Conservation (phyloP, 2,888 invertebrate species). For the Onthophagus sagittarius region DNA sequence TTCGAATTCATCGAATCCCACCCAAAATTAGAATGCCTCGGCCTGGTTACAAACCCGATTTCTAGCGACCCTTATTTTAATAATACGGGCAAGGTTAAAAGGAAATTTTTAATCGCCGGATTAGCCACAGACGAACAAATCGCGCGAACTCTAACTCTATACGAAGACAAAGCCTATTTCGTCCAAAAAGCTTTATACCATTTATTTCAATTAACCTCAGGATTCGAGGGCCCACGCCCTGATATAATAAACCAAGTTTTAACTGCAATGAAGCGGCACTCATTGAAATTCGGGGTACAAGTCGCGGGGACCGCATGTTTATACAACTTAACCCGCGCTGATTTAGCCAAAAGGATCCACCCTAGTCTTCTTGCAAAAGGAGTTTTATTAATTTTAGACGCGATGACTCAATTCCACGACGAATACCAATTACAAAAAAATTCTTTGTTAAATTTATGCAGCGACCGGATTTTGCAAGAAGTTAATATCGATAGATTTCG, state of each 20-base stretch:
- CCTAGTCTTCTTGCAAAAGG: constrained; percentile 55
- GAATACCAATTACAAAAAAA: constrained; percentile 71
- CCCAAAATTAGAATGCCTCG: constrained; percentile 41
- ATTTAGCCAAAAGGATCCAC: constrained; percentile 61
- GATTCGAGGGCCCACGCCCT: constrained; percentile 53
- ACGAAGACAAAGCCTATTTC: constrained; percentile 56
- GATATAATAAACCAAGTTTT: constrained; percentile 61
- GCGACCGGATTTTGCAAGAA: constrained; percentile 71
- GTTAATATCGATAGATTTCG: constrained; percentile 47
- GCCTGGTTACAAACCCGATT: constrained; percentile 41
- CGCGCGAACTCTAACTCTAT: constrained; percentile 55
- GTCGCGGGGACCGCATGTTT: constrained; percentile 73
- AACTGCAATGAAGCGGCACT: constrained; percentile 50
- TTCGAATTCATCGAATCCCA: constrained; percentile 37
- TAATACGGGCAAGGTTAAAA: constrained; percentile 28
- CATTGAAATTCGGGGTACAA: constrained; percentile 60
- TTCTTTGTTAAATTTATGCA: constrained; percentile 67
- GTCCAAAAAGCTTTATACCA: constrained; percentile 66
- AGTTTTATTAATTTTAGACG: constrained; percentile 60
- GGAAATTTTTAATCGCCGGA: constrained; percentile 36
- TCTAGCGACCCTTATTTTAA: constrained; percentile 39
- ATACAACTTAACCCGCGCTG: constrained; percentile 67
- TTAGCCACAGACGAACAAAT: constrained; percentile 44
- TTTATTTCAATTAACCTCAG: constrained; percentile 52
- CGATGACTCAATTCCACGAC: constrained; percentile 65